Evolutionary conservation across 2,797 vertebrate genomes (phyloP).

Genomic region (Mareca strepera): DNA sequence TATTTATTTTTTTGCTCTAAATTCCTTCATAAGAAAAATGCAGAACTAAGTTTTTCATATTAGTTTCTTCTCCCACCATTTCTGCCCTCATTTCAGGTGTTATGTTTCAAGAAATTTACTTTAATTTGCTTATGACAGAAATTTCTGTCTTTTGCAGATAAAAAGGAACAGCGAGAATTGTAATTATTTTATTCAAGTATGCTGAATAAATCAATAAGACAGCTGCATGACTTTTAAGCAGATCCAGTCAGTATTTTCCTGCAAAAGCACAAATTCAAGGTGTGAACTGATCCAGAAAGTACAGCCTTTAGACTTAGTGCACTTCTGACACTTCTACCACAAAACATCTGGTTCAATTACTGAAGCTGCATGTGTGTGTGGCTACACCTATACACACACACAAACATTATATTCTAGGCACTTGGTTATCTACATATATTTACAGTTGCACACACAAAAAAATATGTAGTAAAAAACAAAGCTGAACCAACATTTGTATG

Average conservation of each 20-base stretch:
- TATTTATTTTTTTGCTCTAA: not conserved
- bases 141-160: not conserved
- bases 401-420: not conserved
- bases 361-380: fast-evolving
- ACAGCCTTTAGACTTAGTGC: not conserved
- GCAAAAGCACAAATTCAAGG: not conserved
- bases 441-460: not conserved
- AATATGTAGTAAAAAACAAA: not conserved
- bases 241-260: not conserved
- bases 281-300: slow-evolving; percentile 33
- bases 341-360: slow-evolving; percentile 19
- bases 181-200: slow-evolving; percentile 22
- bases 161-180: not conserved
- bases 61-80: not conserved
- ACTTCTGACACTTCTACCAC: slow-evolving; percentile 7
- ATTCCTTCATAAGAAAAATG: slow-evolving; percentile 5
- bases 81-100: not conserved
- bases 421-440: not conserved
- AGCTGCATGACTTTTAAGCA: not conserved
- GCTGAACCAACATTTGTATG: not conserved
- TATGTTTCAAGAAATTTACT: not conserved
- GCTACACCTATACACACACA: not conserved
- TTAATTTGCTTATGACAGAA: not conserved
- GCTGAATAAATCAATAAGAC: slow-evolving; percentile 38
- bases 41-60: not conserved